phyloP scores from a whole-genome alignment of 2,113 vertebrate species.

The Bufo gargarizans region DNA sequence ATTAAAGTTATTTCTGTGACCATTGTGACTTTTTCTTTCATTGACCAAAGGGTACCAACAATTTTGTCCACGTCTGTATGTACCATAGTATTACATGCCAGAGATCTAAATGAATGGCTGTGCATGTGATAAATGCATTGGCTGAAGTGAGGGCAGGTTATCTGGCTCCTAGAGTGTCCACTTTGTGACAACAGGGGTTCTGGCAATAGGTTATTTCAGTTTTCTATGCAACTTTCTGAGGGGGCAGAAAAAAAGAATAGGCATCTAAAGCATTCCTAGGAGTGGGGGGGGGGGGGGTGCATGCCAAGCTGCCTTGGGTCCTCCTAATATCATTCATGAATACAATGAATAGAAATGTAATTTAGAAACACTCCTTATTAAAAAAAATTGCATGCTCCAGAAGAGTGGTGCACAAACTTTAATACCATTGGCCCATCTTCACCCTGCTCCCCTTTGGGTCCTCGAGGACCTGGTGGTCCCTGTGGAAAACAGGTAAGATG shows the following conservation, averaged over 20 bases:
- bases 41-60: no score
- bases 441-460: constrained; percentile 85
- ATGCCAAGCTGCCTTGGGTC: background rate
- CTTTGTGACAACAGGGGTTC: no score
- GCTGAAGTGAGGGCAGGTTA: no score
- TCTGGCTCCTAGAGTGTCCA: no score
- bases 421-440: constrained; percentile 84
- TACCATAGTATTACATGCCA: no score
- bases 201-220: no score
- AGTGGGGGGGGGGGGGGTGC: background rate
- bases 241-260: background rate
- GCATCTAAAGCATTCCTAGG: background rate
- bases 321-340: background rate
- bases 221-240: no score
- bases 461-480: constrained; percentile 86
- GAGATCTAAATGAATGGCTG: no score
- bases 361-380: background rate
- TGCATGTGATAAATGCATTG: no score
- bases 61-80: no score
- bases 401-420: background rate
- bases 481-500: constrained; percentile 61
- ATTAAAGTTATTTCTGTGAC: no score
- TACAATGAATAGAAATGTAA: background rate
- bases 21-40: no score
- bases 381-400: background rate